Evolutionary conservation across 2,888 invertebrate species (phyloP).

Genomic region (Nezara viridula): DNA sequence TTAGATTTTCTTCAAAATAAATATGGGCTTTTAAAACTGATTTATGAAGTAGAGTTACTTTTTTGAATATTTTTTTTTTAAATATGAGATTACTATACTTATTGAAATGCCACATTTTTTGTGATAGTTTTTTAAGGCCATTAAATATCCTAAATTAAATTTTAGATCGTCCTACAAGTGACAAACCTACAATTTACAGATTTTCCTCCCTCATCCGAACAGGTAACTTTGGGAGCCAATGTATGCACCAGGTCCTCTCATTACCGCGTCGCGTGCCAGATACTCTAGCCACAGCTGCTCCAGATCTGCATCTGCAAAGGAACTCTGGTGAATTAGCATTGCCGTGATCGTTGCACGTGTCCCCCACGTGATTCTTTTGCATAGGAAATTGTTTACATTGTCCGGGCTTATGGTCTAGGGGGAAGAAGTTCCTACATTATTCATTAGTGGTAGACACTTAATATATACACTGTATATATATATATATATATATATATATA

Average conservation of each 20-base stretch:
- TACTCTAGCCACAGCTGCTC: conserved; percentile 20
- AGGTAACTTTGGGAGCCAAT: not conserved
- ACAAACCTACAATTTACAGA: not conserved
- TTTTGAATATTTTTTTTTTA: too few relatives aligned
- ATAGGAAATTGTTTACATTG: conserved; percentile 37
- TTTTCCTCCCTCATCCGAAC: not conserved
- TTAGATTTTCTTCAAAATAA: too few relatives aligned
- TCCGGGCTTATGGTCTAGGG: not conserved
- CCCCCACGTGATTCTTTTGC: conserved; percentile 28
- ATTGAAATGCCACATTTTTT: too few relatives aligned
- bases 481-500: not conserved
- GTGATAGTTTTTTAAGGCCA: too few relatives aligned
- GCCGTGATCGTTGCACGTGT: conserved; percentile 36
- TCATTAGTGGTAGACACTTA: not conserved
- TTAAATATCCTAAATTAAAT: too few relatives aligned
- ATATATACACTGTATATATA: not conserved
- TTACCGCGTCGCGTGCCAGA: conserved; percentile 31
- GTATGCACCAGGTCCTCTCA: conserved; percentile 1
- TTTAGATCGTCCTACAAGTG: too few relatives aligned
- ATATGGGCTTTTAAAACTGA: too few relatives aligned
- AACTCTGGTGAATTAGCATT: conserved; percentile 33
- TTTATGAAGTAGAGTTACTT: too few relatives aligned
- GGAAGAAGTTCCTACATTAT: conserved; percentile 4
- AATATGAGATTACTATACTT: too few relatives aligned
- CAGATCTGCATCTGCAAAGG: conserved; percentile 53